phyloP scores from a whole-genome alignment of 2,888 invertebrate species.

The Gryllus longicercus region DNA sequence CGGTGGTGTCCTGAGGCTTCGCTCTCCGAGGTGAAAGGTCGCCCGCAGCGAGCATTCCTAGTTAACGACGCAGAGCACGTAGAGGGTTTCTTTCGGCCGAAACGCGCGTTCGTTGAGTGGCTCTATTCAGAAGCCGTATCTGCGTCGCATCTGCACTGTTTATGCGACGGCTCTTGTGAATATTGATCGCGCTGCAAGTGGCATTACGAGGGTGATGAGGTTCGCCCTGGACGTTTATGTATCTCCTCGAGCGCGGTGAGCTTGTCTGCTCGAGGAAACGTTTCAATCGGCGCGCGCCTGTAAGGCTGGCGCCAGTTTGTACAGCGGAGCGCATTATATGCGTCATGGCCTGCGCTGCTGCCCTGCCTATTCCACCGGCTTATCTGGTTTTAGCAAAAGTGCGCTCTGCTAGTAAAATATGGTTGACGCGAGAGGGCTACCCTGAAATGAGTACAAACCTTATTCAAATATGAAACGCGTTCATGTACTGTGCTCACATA shows the following conservation, averaged over 20 bases:
- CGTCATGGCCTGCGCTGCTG: too few species aligned
- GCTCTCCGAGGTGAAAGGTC: not conserved
- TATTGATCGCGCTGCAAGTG: not conserved
- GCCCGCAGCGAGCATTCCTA: not conserved
- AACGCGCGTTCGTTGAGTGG: not conserved
- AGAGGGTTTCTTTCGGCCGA: not conserved
- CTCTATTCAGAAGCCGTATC: not conserved
- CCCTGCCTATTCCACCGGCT: too few species aligned
- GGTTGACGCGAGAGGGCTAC: too few species aligned
- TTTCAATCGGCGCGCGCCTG: too few species aligned
- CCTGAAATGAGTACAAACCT: too few species aligned
- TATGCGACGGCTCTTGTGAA: not conserved
- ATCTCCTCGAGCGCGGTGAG: not conserved
- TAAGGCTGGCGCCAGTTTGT: too few species aligned
- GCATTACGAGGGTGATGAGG: not conserved
- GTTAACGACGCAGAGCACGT: not conserved
- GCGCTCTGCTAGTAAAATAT: too few species aligned
- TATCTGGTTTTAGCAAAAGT: too few species aligned
- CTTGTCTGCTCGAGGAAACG: too few species aligned
- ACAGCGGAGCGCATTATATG: too few species aligned
- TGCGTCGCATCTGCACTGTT: not conserved
- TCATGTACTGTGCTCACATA: too few species aligned
- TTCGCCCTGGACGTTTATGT: not conserved
- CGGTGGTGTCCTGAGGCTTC: not conserved
- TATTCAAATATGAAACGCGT: too few species aligned